These are phyloP conservation scores for Ochlodes sylvanus DNA, from an alignment of 2,888 invertebrate species.

Conservation along the genomic window DNA sequence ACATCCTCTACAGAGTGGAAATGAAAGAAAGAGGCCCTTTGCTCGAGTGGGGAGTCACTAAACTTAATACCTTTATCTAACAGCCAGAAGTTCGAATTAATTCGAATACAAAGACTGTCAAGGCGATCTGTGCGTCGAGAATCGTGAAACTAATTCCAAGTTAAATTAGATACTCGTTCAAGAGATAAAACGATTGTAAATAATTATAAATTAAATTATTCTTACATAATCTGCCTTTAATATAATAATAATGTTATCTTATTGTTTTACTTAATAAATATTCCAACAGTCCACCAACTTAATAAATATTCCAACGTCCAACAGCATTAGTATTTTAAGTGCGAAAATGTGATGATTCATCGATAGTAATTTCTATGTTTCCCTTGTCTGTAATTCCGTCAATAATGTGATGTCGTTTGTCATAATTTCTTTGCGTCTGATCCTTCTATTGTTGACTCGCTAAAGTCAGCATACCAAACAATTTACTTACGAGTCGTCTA, in stretches of 20 bases:
- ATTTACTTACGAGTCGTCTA: constrained; percentile 71
- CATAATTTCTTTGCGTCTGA: constrained; percentile 57
- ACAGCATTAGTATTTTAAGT: constrained; percentile 12
- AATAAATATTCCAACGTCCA: constrained; percentile 30
- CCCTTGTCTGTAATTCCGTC: constrained; percentile 61
- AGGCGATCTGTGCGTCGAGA: constrained; percentile 69
- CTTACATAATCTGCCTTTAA: constrained; percentile 40
- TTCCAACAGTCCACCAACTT: constrained; percentile 21
- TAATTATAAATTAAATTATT: constrained; percentile 54
- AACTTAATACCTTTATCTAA: constrained; percentile 81
- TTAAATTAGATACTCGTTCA: constrained; percentile 75
- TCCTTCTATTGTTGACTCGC: constrained; percentile 51
- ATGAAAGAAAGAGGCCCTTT: constrained; percentile 75
- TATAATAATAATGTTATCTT: constrained; percentile 34
- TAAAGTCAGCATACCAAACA: constrained; percentile 69
- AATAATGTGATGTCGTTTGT: constrained; percentile 63
- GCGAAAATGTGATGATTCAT: constrained; percentile 41
- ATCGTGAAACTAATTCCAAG: constrained; percentile 73
- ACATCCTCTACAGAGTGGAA: constrained; percentile 58
- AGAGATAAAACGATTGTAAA: constrained; percentile 69
- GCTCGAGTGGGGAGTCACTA: constrained; percentile 61
- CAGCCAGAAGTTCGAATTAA: constrained; percentile 75
- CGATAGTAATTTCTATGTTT: constrained; percentile 44
- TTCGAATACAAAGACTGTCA: constrained; percentile 73
- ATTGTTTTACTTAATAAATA: constrained; percentile 40